Conservation (phyloP, 2,888 invertebrate species). For the Pediacus dermestoides region DNA sequence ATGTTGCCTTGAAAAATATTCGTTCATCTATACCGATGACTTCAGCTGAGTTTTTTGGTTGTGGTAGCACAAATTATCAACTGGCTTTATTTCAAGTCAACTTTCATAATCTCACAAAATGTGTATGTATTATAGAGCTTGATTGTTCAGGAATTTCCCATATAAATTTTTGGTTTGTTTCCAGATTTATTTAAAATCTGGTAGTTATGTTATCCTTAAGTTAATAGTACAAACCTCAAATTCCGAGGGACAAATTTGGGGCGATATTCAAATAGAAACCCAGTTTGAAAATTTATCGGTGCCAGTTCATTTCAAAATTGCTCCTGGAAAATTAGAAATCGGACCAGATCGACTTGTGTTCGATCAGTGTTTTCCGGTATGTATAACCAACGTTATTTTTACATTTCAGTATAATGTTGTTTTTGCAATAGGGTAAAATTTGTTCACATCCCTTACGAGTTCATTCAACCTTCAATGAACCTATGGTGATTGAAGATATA, state of each 20-base stretch:
- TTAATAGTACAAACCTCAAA: constrained; percentile 67
- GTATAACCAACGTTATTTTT: constrained; percentile 39
- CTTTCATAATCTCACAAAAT: constrained; percentile 44
- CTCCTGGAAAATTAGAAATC: constrained; percentile 68
- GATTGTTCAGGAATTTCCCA: neutral
- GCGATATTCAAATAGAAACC: constrained; percentile 70
- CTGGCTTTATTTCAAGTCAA: constrained; percentile 44
- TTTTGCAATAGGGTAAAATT: constrained; percentile 62
- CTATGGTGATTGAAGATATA: constrained; percentile 72
- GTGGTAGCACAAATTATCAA: constrained; percentile 52
- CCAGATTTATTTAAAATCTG: constrained; percentile 45
- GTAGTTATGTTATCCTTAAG: constrained; percentile 67
- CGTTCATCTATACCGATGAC: constrained; percentile 59
- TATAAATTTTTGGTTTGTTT: constrained; percentile 8
- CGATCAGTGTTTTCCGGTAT: constrained; percentile 77
- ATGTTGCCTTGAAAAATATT: constrained; percentile 60
- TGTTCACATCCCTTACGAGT: constrained; percentile 74
- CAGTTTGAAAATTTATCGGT: constrained; percentile 65
- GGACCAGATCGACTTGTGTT: constrained; percentile 67
- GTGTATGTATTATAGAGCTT: constrained; percentile 35
- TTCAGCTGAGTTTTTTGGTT: constrained; percentile 60
- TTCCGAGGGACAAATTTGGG: constrained; percentile 63
- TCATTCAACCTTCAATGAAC: constrained; percentile 74
- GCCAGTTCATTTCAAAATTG: constrained; percentile 72
- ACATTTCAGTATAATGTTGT: constrained; percentile 1